A percentile compares a stretch with the other conserved stretches of the same genome.
These are phyloP conservation scores for Charanyca ferruginea DNA, from an alignment of 2,888 invertebrate genomes.

Conservation along the genomic window DNA sequence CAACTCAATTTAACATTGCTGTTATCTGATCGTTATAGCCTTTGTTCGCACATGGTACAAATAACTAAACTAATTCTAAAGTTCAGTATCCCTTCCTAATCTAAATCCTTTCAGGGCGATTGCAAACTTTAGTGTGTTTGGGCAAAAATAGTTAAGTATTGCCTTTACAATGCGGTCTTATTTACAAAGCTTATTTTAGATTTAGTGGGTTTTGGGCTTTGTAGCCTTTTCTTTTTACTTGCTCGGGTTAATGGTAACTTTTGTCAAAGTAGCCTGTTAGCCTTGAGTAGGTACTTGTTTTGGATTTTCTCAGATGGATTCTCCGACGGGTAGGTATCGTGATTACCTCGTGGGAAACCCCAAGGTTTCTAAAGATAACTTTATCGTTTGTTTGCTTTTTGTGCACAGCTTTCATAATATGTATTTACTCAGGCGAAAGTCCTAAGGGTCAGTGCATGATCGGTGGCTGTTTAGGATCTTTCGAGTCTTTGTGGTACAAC, in stretches of 20 bases:
- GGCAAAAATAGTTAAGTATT: conserved; percentile 1
- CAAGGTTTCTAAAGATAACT: conserved; percentile 13
- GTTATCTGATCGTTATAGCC: conserved; percentile 10
- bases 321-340: neutral
- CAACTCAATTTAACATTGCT: conserved; percentile 8
- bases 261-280: neutral
- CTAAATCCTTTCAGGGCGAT: conserved; percentile 31
- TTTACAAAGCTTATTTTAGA: conserved; percentile 3
- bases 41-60: conserved; percentile 18
- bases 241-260: neutral
- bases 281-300: neutral
- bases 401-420: neutral
- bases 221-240: neutral
- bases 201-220: neutral
- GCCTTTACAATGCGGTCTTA: neutral
- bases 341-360: conserved; percentile 13
- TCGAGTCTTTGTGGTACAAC: neutral
- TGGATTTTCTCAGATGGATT: conserved; percentile 17
- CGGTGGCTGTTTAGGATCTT: neutral
- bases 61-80: conserved; percentile 37
- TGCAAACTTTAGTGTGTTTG: conserved; percentile 8
- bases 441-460: neutral
- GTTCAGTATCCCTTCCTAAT: conserved; percentile 23
- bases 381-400: neutral
- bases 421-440: neutral